These are phyloP conservation scores for Lipophrys pholis DNA, from an alignment of 2,113 vertebrate genomes.

Conservation along the genomic window DNA sequence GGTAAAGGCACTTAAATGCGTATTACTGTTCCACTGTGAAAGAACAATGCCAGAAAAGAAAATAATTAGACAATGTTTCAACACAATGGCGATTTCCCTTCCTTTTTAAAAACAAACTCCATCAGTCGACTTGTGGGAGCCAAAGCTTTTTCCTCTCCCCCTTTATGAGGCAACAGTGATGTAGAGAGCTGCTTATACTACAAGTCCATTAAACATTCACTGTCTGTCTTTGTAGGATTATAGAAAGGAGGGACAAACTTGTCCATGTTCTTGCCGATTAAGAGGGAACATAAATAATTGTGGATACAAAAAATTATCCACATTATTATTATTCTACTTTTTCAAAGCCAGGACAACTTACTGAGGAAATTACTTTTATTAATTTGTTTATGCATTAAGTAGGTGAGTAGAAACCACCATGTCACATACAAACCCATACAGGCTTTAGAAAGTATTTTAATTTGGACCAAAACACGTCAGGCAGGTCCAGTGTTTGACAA, in stretches of 20 bases:
- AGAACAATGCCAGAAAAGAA: neutral
- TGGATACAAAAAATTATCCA: constrained; percentile 27
- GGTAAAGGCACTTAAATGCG: constrained; percentile 12
- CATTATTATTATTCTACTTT: constrained; percentile 13
- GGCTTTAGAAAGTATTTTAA: constrained; percentile 33
- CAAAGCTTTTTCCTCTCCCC: constrained; percentile 21
- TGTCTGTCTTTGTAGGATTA: neutral
- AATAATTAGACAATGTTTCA: neutral
- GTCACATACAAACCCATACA: neutral
- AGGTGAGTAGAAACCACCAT: constrained; percentile 26
- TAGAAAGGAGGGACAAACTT: constrained; percentile 8
- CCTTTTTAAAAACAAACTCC: neutral
- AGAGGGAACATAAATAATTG: constrained; percentile 16
- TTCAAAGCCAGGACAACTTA: neutral
- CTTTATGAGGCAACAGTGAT: constrained; percentile 26
- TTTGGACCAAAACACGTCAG: constrained; percentile 61
- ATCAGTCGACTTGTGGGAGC: neutral
- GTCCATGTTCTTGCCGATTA: constrained; percentile 2
- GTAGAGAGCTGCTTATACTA: constrained; percentile 28
- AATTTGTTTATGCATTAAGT: constrained; percentile 26
- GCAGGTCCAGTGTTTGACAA: constrained; percentile 43
- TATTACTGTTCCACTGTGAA: neutral
- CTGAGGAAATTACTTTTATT: constrained; percentile 32
- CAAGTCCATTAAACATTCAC: constrained; percentile 50
- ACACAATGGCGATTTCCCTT: neutral